Conservation (phyloP, 2,888 invertebrate genomes). For the Mesorhabditis sp. region DNA sequence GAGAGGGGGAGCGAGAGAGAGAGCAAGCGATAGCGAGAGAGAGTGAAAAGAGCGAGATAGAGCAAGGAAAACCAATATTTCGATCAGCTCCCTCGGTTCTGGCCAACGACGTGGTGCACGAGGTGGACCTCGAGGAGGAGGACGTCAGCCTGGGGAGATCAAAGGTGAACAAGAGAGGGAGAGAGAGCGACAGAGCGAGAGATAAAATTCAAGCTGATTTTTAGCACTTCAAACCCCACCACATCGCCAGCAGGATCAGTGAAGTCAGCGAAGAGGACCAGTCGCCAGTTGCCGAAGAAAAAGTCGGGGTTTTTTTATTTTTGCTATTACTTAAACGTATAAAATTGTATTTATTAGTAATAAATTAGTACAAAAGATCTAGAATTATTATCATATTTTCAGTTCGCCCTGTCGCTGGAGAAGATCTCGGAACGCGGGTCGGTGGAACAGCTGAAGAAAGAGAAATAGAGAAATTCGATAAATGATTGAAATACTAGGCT, state of each 20-base stretch:
- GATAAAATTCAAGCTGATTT: background rate
- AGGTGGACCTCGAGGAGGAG: background rate
- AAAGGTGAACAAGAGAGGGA: background rate
- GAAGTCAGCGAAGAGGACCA: background rate
- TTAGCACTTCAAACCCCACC: background rate
- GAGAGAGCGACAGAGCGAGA: background rate
- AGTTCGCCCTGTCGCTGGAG: too few species aligned
- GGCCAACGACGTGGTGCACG: background rate
- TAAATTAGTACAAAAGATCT: too few species aligned
- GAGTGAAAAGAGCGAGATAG: background rate
- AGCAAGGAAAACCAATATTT: background rate
- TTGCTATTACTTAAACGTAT: too few species aligned
- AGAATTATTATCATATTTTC: too few species aligned
- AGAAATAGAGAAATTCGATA: too few species aligned
- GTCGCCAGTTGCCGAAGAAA: too few species aligned
- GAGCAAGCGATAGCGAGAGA: background rate
- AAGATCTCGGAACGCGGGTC: too few species aligned
- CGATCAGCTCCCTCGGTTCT: background rate
- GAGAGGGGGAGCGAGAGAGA: background rate
- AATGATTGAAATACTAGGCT: too few species aligned
- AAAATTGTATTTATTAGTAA: too few species aligned
- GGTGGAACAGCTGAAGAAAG: too few species aligned
- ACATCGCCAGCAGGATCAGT: slow-evolving; percentile 1
- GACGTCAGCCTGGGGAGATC: too few species aligned
- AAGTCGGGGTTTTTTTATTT: too few species aligned